These are phyloP conservation scores for Ctenosaura bakeri DNA, from an alignment of 2,797 vertebrate species.

Conservation along the genomic window DNA sequence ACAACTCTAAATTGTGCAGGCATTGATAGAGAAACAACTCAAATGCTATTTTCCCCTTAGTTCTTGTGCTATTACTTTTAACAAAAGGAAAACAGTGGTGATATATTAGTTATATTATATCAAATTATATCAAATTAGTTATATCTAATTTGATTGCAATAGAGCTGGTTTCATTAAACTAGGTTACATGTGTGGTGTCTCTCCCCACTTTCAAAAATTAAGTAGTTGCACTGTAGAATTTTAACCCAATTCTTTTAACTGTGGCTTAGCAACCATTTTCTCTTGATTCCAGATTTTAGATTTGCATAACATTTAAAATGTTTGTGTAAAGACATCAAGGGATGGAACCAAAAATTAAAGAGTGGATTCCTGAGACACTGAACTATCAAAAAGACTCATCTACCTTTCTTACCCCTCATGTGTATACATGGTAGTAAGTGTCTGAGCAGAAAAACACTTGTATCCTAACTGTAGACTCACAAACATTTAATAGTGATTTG, in stretches of 20 bases:
- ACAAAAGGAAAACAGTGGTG: not conserved
- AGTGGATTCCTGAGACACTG: not conserved
- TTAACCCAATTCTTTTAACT: not conserved
- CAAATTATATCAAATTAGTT: too few relatives aligned
- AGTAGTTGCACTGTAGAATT: not conserved
- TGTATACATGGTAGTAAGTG: not conserved
- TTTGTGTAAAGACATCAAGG: not conserved
- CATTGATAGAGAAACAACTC: conserved; percentile 26
- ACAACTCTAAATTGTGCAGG: conserved; percentile 11
- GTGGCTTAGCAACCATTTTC: not conserved
- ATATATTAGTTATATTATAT: too few relatives aligned
- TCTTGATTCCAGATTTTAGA: not conserved
- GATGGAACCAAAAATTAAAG: not conserved
- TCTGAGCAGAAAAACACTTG: not conserved
- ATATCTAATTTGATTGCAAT: not conserved
- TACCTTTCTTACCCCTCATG: not conserved
- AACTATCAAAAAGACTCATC: not conserved
- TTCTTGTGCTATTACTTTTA: conserved; percentile 16
- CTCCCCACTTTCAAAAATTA: too few relatives aligned
- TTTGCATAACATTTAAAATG: not conserved
- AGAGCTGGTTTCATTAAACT: not conserved
- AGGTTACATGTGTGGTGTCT: not conserved
- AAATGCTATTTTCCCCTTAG: not conserved
- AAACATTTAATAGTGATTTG: not conserved
- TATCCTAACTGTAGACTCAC: not conserved